A percentile compares a stretch with the other conserved stretches of the same genome.
Evolutionary conservation across 1,140 invertebrate species (phyloP).

Genomic region (Steinernema khuongi): DNA sequence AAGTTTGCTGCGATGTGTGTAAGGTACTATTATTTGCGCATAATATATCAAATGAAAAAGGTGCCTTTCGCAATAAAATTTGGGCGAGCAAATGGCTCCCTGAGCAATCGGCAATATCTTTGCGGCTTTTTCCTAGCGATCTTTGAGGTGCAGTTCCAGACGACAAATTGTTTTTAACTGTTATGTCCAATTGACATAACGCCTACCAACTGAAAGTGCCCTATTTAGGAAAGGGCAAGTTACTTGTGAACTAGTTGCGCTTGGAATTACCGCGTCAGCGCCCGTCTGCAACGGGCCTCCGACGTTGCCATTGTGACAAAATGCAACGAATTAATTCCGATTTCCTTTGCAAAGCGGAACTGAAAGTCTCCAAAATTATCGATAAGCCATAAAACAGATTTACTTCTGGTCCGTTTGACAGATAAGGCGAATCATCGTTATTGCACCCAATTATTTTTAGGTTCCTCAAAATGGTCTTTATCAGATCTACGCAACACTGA

Average conservation of each 20-base stretch:
- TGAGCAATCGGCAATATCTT: not conserved
- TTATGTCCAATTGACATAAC: not conserved
- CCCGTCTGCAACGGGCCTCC: no score
- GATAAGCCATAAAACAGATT: constrained; percentile 8
- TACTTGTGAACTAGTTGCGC: no score
- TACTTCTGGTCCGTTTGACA: not conserved
- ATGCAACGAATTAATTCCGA: no score
- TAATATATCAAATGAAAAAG: not conserved
- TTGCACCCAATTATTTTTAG: constrained; percentile 35
- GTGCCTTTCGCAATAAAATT: constrained; percentile 15
- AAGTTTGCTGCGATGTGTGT: no score
- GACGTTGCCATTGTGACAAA: no score
- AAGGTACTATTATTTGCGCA: not conserved
- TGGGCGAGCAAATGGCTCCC: not conserved
- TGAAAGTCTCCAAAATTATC: not conserved
- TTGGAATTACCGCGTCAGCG: no score
- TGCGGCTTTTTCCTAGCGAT: not conserved
- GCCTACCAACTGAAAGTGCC: no score
- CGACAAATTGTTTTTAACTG: not conserved
- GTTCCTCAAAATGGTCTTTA: constrained; percentile 52
- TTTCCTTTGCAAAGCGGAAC: not conserved
- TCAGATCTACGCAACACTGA: constrained; percentile 61
- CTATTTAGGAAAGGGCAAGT: no score
- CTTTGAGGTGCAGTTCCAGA: not conserved
- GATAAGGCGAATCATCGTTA: not conserved